Percentiles rank a stretch among this genome's conserved stretches.
phyloP scores from a whole-genome alignment of 2,113 vertebrate genomes.

The Protobothrops flavoviridis region DNA sequence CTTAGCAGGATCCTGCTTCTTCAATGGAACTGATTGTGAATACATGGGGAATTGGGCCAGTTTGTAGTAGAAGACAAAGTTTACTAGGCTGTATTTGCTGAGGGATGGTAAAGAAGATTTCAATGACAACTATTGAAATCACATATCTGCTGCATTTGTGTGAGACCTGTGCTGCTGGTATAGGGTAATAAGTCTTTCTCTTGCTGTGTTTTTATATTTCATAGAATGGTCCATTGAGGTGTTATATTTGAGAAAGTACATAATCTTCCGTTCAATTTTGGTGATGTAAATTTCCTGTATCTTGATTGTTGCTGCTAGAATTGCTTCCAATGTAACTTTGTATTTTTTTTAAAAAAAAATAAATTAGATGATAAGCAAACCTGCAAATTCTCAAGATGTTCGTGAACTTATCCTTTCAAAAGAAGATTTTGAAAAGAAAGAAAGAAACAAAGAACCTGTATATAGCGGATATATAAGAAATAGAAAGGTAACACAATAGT shows the following conservation, averaged over 20 bases:
- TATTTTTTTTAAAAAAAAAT: constrained; percentile 50
- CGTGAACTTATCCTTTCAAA: constrained; percentile 92
- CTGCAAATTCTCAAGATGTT: constrained; percentile 81
- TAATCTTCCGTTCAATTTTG: not conserved
- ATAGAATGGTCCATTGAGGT: not conserved
- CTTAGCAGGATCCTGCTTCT: not conserved
- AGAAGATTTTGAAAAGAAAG: constrained; percentile 90
- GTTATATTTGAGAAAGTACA: not conserved
- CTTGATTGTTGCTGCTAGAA: not conserved
- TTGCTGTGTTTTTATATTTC: not conserved
- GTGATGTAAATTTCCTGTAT: not conserved
- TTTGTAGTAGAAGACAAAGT: not conserved
- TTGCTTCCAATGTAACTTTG: constrained; percentile 5
- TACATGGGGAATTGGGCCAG: not conserved
- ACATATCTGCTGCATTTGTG: not conserved
- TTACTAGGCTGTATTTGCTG: not conserved
- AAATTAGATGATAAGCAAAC: constrained; percentile 90
- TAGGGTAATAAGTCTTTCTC: not conserved
- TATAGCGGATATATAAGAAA: constrained; percentile 83
- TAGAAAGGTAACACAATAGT: constrained; percentile 78
- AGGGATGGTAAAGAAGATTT: not conserved
- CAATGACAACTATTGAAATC: not conserved
- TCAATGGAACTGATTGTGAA: not conserved
- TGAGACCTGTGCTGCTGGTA: not conserved
- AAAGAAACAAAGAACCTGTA: constrained; percentile 84